Evolutionary conservation across 2,797 vertebrate genomes (phyloP).

Genomic region (Periparus ater): DNA sequence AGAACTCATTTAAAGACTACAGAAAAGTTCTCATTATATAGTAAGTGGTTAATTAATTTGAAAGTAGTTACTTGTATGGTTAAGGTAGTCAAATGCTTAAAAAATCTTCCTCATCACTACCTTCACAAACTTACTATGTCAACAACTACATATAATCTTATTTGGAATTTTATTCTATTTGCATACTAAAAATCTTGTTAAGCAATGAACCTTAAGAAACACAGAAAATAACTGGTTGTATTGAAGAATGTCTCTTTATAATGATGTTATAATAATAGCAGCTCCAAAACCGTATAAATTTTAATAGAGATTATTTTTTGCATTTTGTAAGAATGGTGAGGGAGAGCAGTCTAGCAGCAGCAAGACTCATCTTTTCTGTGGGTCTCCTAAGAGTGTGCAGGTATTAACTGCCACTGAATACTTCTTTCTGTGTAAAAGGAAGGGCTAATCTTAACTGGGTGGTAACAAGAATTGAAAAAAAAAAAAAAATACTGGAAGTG

Average conservation of each 20-base stretch:
- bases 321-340: neutral
- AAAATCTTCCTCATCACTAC: neutral
- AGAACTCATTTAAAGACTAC: neutral
- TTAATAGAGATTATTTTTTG: neutral
- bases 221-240: neutral
- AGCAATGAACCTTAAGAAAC: neutral
- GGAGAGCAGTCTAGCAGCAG: neutral
- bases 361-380: neutral
- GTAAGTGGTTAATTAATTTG: neutral
- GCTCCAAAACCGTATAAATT: neutral
- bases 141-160: neutral
- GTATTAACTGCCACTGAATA: neutral
- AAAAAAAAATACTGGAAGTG: neutral
- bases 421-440: neutral
- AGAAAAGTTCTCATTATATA: neutral
- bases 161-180: neutral
- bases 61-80: neutral
- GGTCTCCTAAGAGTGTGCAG: neutral
- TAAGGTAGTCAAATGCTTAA: neutral
- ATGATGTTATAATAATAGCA: neutral
- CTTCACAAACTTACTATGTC: neutral
- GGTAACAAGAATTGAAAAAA: neutral
- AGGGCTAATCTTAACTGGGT: neutral
- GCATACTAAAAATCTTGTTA: neutral
- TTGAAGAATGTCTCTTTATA: neutral